Base-by-base conservation (phyloP, 2,797 vertebrate species). In the Champsocephalus esox region DNA sequence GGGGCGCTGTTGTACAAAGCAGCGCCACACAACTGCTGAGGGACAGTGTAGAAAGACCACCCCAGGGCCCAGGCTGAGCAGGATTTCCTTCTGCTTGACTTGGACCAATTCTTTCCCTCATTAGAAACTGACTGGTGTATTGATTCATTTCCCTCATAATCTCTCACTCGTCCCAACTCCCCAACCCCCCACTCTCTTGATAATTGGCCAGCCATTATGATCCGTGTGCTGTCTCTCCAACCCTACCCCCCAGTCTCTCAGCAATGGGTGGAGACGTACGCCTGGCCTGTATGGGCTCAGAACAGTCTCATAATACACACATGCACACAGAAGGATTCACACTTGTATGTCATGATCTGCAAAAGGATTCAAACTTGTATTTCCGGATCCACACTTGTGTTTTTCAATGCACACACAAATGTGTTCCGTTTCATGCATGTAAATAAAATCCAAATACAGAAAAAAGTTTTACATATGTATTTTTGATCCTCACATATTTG, bases 121-220 rank as follows among this genome's bases (percentile, higher is more conserved):
- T 94, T 94, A 94, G 86, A 92, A 92, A 91, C 86, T 83, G 87
- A 89, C 92, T 89, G 88, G 89, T 92, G 85, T 95, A 96, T 95
- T 90, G 94, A 95, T 95, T 91, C 81, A 16, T 75, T 61, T 83
- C 81, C 77, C 74, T 82, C 82, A 88, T 90, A 92, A 90, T 89
- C 90, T 90, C 85, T 82, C 77, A 78, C 80, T 88, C 79, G 67
- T 78, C 82, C 81, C 67, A 62, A 9, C 81, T 73, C 70, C 83
- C 80, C 81, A 56, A 9, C 75, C 81, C 84, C 81, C 83, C 73
- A 82, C 84, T 70, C 86, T 75, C 54, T 87, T 92, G 90, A 93
- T 94, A 93, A 95, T 93, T 91, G 93, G 88, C 86, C 82, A 68
- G 73, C 81, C 88, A 84, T 92, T 90, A 90, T 93, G 90, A 91